These are phyloP conservation scores for Heliconius sara DNA, from an alignment of 2,888 invertebrate genomes.

Conservation along the genomic window DNA sequence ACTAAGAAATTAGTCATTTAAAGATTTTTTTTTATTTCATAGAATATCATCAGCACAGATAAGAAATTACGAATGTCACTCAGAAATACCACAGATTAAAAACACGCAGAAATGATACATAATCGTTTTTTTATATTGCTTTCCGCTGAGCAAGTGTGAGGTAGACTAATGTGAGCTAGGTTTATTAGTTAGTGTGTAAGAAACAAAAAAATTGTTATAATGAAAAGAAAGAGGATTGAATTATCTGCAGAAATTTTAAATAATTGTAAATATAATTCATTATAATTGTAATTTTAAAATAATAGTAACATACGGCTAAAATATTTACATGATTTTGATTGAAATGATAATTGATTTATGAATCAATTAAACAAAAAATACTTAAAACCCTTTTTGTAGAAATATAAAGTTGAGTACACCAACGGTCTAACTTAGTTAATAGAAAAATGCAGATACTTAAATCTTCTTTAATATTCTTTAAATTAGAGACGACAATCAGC, in stretches of 20 bases:
- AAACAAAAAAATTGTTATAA: background rate
- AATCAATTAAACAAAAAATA: no score
- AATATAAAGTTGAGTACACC: background rate
- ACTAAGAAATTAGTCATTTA: background rate
- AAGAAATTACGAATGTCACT: slow-evolving; percentile 19
- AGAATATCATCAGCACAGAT: slow-evolving; percentile 1
- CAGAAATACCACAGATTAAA: slow-evolving; percentile 9
- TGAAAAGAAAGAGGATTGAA: background rate
- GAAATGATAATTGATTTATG: no score
- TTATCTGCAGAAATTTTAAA: background rate
- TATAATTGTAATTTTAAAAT: no score
- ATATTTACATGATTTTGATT: no score
- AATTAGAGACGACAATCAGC: background rate
- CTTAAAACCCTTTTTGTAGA: no score
- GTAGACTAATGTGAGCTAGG: slow-evolving; percentile 33
- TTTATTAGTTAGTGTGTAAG: background rate
- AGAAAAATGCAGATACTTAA: slow-evolving; percentile 7
- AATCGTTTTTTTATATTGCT: slow-evolving; percentile 22
- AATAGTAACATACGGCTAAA: no score
- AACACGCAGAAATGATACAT: slow-evolving; percentile 8
- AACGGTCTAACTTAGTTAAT: background rate
- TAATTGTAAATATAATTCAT: no score
- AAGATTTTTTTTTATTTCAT: background rate
- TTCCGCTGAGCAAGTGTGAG: slow-evolving; percentile 38
- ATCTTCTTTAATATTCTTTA: background rate